Evolutionary conservation across 2,113 vertebrate genomes (phyloP).

Genomic region (Eptesicus fuscus): DNA sequence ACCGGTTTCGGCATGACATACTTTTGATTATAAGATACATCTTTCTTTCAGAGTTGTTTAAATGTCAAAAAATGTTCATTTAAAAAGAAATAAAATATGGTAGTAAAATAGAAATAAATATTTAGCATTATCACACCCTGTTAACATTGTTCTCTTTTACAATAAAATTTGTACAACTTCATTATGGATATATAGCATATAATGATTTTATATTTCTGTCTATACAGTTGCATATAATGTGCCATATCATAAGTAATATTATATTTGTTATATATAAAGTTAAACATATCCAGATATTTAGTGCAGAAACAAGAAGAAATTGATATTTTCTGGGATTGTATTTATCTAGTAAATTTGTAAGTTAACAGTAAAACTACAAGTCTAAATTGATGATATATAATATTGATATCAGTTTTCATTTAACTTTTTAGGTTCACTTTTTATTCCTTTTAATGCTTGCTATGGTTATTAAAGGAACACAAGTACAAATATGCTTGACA

Average conservation of each 20-base stretch:
- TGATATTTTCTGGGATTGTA: not conserved
- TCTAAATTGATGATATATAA: conserved; percentile 32
- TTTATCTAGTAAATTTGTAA: not conserved
- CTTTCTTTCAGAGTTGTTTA: conserved; percentile 19
- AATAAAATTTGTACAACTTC: not conserved
- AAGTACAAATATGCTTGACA: not conserved
- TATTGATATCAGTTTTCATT: not conserved
- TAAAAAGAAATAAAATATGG: not conserved
- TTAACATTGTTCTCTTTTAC: not conserved
- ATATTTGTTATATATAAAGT: not conserved
- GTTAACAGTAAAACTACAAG: not conserved
- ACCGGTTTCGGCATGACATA: too few species aligned
- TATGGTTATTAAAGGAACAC: not conserved
- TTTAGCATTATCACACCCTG: not conserved
- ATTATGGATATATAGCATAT: not conserved
- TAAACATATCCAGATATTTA: not conserved
- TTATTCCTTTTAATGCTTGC: not conserved
- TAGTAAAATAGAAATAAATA: not conserved
- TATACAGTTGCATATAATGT: not conserved
- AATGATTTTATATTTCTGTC: not conserved
- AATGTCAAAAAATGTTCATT: not conserved
- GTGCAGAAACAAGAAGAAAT: not conserved
- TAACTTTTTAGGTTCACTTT: not conserved
- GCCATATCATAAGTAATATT: not conserved
- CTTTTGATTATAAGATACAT: not conserved